These are phyloP conservation scores for Aegypius monachus DNA, from an alignment of 2,113 vertebrate genomes.

Conservation along the genomic window DNA sequence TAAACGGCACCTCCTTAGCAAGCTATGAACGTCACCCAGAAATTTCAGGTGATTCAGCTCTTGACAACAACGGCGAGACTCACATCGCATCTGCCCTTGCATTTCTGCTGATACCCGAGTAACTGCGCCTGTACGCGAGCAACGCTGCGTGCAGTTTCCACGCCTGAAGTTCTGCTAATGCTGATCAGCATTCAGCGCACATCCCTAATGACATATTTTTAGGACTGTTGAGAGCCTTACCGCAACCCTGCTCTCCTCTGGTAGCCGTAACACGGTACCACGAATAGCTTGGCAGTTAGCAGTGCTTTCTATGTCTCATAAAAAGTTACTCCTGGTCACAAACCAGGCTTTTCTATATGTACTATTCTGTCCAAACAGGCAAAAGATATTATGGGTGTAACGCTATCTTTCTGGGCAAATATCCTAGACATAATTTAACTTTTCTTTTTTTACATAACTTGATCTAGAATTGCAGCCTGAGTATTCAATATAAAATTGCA, in stretches of 20 bases:
- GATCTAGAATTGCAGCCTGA: background rate
- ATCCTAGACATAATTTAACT: background rate
- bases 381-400: background rate
- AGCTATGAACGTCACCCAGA: background rate
- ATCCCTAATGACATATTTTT: background rate
- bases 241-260: background rate
- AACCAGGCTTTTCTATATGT: background rate
- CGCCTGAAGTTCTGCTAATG: background rate
- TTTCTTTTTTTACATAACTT: background rate
- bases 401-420: background rate
- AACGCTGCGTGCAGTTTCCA: background rate
- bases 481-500: background rate
- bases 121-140: accelerated
- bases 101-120: background rate
- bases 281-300: background rate
- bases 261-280: background rate
- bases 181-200: background rate
- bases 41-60: background rate
- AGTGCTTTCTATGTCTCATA: background rate
- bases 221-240: background rate
- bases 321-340: background rate
- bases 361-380: background rate
- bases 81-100: background rate
- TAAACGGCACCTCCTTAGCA: accelerated
- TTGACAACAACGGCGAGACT: accelerated